These are phyloP conservation scores for Tetraodon nigroviridis DNA, from an alignment of 2,113 vertebrate genomes.

Conservation along the genomic window DNA sequence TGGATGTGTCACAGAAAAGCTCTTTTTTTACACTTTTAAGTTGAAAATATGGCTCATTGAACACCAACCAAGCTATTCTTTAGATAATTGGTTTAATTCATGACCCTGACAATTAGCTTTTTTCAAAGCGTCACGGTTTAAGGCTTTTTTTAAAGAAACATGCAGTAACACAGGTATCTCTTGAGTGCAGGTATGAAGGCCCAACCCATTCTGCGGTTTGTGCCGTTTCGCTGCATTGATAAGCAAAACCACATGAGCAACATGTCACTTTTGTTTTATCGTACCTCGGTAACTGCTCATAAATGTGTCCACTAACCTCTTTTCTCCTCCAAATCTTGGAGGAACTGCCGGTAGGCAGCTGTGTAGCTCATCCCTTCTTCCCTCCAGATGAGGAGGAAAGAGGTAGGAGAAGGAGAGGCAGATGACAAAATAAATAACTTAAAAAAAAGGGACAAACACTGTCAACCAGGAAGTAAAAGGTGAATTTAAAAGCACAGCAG, in stretches of 20 bases:
- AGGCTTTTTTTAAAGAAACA: not conserved
- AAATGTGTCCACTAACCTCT: slow-evolving; percentile 66
- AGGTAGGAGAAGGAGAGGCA: not conserved
- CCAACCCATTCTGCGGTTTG: slow-evolving; percentile 10
- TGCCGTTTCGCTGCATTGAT: slow-evolving; percentile 12
- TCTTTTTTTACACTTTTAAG: not conserved
- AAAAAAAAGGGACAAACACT: not conserved
- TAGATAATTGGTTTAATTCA: too few relatives aligned
- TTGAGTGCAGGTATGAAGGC: slow-evolving; percentile 25
- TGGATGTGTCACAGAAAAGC: not conserved
- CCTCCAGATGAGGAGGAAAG: slow-evolving; percentile 19
- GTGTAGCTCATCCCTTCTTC: slow-evolving; percentile 64
- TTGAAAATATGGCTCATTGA: not conserved
- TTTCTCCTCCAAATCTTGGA: slow-evolving; percentile 75
- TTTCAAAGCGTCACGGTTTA: not conserved
- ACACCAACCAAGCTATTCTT: too few relatives aligned
- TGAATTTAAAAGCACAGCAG: not conserved
- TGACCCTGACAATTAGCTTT: too few relatives aligned
- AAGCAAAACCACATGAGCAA: slow-evolving; percentile 22
- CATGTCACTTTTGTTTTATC: slow-evolving; percentile 16
- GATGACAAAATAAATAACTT: not conserved
- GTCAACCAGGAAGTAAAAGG: not conserved
- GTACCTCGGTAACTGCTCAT: not conserved
- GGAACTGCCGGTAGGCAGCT: slow-evolving; percentile 73
- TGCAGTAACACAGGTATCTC: not conserved